Evolutionary conservation across 2,888 invertebrate genomes (phyloP), one percentile per base, ranked within the genome.

Genomic region (Stenotaenia linearis): DNA sequence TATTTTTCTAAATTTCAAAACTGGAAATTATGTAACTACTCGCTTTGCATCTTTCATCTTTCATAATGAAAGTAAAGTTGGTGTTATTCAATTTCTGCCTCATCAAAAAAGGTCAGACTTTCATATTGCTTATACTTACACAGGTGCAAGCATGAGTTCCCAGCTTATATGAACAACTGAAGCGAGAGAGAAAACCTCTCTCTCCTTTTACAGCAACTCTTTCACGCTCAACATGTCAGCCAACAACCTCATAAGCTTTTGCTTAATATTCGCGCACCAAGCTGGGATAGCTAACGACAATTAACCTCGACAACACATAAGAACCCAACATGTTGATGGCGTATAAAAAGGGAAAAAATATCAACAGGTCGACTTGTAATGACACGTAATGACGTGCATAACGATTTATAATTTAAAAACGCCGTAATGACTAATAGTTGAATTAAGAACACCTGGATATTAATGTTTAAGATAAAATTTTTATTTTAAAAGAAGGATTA

Each of bases 171-270:
- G 69, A 69, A 69, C 69, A 69, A 69, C 69, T 69, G 25, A n/a
- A 69, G 69, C 69, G 69, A 69, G 28, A 69, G 69, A 69, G 28
- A 15, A 69, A 69, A 69, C 69, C 15, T 69, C 69, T 69, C 28
- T 69, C 69, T 25, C 3, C 69, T 69, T 69, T 69, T 69, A 69
- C 25, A 28, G 69, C 69, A 69, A 25, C 69, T 10, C 69, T 69
- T 69, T 69, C 69, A 69, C 69, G 69, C 69, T 69, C 69, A 69
- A 69, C 69, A 69, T 69, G 69, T 69, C 69, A 69, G 69, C 69
- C 69, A 69, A 69, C 69, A 28, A 69, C 69, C 69, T 69, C 69
- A 69, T 69, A 69, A 69, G 69, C 69, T 28, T 69, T 69, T 28
- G 69, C 69, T 69, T 69, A 69, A 69, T 69, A 69, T 69, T 69